Evolutionary conservation across 2,797 vertebrate species (phyloP).

Genomic region (Sebastes diaconus): DNA sequence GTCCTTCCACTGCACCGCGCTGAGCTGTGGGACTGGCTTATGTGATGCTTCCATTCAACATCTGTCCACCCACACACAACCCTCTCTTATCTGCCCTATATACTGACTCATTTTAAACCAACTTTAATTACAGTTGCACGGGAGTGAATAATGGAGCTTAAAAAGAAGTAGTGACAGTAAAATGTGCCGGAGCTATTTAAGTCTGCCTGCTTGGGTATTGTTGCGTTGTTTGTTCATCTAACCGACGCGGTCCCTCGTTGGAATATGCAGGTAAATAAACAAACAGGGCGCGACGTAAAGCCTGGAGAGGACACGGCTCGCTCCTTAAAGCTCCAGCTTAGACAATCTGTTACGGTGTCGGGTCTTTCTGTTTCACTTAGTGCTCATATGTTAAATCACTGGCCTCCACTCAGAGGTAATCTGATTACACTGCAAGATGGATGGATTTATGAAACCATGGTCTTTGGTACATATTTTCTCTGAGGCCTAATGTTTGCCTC

Average conservation of each 20-base stretch:
- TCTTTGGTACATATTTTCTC: neutral
- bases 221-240: neutral
- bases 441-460: neutral
- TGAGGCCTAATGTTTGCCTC: neutral
- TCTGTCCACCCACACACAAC: conserved; percentile 3
- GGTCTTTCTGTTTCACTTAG: neutral
- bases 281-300: neutral
- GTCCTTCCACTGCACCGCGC: neutral
- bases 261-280: conserved; percentile 10
- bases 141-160: neutral
- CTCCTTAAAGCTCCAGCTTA: neutral
- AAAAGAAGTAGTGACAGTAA: conserved; percentile 12
- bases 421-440: neutral
- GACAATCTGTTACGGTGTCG: neutral
- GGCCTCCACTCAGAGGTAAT: conserved; percentile 2
- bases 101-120: conserved; percentile 18
- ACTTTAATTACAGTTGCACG: conserved; percentile 26
- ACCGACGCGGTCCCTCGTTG: neutral
- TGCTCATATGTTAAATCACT: neutral
- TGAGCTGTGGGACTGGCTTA: conserved; percentile 1
- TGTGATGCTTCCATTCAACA: conserved; percentile 17
- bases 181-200: conserved; percentile 1
- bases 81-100: conserved; percentile 22
- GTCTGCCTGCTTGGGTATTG: neutral
- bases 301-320: neutral